These are phyloP conservation scores for Actinia equina DNA, from an alignment of 64 coral and sea anemone species.

Conservation along the genomic window DNA sequence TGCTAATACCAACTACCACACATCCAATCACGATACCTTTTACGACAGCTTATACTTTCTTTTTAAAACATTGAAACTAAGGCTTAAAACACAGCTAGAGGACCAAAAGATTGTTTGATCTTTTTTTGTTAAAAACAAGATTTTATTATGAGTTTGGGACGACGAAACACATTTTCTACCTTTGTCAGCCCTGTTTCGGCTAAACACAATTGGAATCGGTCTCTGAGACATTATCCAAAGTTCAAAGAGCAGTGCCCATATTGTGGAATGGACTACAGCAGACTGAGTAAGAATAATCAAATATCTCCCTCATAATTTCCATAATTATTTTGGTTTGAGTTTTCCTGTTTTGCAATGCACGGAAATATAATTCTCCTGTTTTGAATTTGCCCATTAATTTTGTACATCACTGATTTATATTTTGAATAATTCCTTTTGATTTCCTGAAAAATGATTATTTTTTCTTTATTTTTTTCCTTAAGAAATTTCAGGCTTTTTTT, in stretches of 20 bases:
- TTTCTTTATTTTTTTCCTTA: background rate
- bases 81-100: background rate
- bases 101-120: background rate
- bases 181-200: background rate
- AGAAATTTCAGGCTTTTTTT: background rate
- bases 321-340: background rate
- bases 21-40: background rate
- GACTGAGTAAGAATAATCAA: background rate
- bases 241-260: constrained; percentile 13
- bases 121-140: background rate
- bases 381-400: background rate
- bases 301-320: background rate
- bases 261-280: constrained; percentile 8
- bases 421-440: background rate
- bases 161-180: background rate
- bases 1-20: background rate
- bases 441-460: background rate
- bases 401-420: background rate
- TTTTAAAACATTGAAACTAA: constrained; percentile 4
- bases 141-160: constrained; percentile 20
- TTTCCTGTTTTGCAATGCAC: background rate
- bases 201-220: constrained; percentile 18
- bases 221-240: constrained; percentile 4
- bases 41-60: background rate
- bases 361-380: background rate